phyloP scores from a whole-genome alignment of 37 sponge, comb jelly and placozoan species.

The Diacarnus erythraeanus region DNA sequence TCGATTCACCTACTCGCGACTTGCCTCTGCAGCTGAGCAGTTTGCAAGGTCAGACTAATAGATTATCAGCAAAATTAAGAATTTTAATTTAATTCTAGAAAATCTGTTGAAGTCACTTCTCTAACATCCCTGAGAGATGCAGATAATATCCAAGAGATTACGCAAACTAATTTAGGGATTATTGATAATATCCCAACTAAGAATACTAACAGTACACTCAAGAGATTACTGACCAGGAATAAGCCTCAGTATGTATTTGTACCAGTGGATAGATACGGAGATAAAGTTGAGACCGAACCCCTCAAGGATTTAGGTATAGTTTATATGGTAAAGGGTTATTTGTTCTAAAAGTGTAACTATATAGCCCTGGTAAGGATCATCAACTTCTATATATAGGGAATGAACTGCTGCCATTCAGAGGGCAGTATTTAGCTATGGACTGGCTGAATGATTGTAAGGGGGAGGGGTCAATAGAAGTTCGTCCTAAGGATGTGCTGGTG shows the following conservation, averaged over 20 bases:
- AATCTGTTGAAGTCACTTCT: no score
- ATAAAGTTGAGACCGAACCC: not conserved
- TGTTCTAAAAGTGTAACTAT: no score
- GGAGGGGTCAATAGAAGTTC: slow-evolving; percentile 21
- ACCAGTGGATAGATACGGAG: slow-evolving; percentile 39
- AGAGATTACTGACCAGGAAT: not conserved
- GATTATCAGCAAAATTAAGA: no score
- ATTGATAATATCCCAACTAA: not conserved
- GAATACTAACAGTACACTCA: not conserved
- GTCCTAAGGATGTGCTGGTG: slow-evolving; percentile 37
- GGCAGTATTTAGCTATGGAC: slow-evolving; percentile 70
- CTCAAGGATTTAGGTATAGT: slow-evolving; percentile 28
- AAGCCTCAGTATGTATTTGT: slow-evolving; percentile 23
- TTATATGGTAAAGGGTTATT: not conserved
- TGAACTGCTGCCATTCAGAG: slow-evolving; percentile 3
- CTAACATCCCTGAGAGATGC: no score
- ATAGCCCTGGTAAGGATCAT: not conserved
- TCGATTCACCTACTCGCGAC: slow-evolving; percentile 60
- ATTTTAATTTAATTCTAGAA: no score
- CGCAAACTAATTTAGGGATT: not conserved
- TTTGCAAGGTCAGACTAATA: slow-evolving; percentile 63
- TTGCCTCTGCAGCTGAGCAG: slow-evolving; percentile 41
- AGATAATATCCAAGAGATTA: no score
- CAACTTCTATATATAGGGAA: not conserved
- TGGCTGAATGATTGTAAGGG: slow-evolving; percentile 68